Percentiles rank a stretch among this genome's conserved stretches.
phyloP scores from a whole-genome alignment of 2,113 vertebrate genomes.

The Brachyhypopomus occidentalis region DNA sequence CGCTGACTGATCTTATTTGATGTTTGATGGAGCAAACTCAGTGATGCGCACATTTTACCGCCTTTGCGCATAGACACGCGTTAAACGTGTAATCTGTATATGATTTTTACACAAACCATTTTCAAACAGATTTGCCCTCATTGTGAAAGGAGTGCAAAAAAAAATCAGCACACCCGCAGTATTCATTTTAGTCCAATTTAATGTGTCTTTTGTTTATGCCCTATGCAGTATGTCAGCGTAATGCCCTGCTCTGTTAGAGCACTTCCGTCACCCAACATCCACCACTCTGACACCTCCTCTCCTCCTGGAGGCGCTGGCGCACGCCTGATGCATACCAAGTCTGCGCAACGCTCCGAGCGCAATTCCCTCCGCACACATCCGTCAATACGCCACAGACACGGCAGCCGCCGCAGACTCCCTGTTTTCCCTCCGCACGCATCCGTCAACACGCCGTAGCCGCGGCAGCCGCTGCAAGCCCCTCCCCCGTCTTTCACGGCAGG shows the following conservation, averaged over 20 bases:
- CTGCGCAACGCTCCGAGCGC: constrained; percentile 40
- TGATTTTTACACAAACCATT: too few species aligned
- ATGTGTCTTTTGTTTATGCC: background rate
- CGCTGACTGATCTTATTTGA: constrained; percentile 17
- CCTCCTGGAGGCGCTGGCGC: background rate
- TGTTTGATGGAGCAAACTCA: too few species aligned
- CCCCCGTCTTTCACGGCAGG: background rate
- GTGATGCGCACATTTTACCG: too few species aligned
- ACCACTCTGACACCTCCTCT: background rate
- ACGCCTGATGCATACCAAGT: constrained; percentile 4
- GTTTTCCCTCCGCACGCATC: constrained; percentile 70
- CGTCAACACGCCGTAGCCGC: constrained; percentile 68
- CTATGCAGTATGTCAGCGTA: background rate
- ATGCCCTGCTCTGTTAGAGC: constrained; percentile 8
- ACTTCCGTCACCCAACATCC: background rate
- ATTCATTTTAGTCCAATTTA: background rate
- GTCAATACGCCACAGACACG: constrained; percentile 68
- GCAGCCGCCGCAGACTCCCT: background rate
- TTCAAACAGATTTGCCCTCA: too few species aligned
- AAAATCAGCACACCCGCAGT: background rate
- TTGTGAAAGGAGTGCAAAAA: too few species aligned
- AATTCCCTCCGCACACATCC: constrained; percentile 72
- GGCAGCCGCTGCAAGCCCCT: background rate
- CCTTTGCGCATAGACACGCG: too few species aligned
- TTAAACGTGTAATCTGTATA: too few species aligned